Evolutionary conservation across 2,113 vertebrate species (phyloP).

Genomic region (Burhinus bistriatus): DNA sequence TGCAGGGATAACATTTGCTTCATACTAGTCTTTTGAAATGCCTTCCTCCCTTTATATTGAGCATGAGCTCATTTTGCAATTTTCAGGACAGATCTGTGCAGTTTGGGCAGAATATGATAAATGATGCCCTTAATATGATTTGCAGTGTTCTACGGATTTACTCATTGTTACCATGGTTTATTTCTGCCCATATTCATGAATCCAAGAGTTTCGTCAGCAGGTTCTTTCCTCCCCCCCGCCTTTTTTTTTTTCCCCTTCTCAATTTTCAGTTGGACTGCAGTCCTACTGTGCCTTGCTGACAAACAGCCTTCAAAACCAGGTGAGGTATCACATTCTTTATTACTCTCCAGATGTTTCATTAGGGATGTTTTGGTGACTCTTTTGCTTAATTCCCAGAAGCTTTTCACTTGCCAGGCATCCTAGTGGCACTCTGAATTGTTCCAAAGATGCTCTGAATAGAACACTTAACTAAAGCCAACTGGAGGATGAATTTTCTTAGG

Average conservation of each 20-base stretch:
- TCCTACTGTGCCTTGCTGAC: background rate
- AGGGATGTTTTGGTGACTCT: background rate
- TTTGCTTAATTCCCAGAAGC: slow-evolving; percentile 7
- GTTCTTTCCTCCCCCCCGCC: background rate
- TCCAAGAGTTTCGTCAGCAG: background rate
- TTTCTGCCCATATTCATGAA: background rate
- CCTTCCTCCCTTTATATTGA: background rate
- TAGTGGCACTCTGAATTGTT: background rate
- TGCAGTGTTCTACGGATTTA: background rate
- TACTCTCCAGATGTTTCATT: background rate
- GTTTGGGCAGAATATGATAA: background rate
- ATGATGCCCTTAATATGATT: background rate
- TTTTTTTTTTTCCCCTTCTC: background rate
- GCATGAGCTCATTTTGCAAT: slow-evolving; percentile 15
- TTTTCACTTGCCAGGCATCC: background rate
- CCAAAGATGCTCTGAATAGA: background rate
- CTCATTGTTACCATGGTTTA: background rate
- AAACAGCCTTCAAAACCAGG: background rate
- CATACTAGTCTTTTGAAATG: background rate
- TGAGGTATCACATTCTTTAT: background rate
- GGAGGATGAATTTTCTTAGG: slow-evolving; percentile 19
- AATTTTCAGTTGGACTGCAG: background rate
- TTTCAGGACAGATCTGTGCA: slow-evolving; percentile 18
- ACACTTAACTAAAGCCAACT: slow-evolving; percentile 18
- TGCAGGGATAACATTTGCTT: background rate